Percentiles rank a stretch among this genome's conserved stretches.
phyloP scores from a whole-genome alignment of 92 coral and sea anemone species.

The Bergia sp. region DNA sequence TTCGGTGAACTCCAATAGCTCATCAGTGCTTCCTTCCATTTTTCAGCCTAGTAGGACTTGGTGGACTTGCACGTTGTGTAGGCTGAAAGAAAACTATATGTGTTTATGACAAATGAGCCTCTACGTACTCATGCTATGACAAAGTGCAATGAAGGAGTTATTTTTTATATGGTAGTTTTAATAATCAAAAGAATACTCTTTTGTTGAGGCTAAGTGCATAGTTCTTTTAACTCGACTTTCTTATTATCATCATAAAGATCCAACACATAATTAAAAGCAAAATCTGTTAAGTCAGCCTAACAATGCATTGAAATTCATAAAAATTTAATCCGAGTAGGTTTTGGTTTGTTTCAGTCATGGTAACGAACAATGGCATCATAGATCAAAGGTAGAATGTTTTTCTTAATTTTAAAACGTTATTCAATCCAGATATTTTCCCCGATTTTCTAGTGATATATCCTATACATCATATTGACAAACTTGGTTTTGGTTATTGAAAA shows the following conservation, averaged over 20 bases:
- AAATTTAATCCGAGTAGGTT: neutral
- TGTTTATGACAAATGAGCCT: neutral
- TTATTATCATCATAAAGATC: slow-evolving; percentile 8
- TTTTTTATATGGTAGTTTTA: neutral
- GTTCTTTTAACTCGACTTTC: neutral
- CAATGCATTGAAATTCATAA: neutral
- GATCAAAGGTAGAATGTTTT: neutral
- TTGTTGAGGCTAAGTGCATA: slow-evolving; percentile 2
- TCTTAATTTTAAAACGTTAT: neutral
- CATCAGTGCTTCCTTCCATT: slow-evolving; percentile 27
- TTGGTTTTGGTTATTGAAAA: neutral
- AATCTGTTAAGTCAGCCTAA: neutral
- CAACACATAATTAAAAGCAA: neutral
- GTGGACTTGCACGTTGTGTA: neutral
- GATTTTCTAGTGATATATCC: too few relatives aligned
- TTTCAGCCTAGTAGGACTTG: neutral
- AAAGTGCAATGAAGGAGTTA: neutral
- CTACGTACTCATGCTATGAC: neutral
- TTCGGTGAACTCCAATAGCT: slow-evolving; percentile 2
- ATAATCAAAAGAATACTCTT: neutral
- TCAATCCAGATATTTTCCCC: neutral
- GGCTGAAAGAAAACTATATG: neutral
- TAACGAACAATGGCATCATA: neutral
- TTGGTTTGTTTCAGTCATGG: neutral
- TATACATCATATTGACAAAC: neutral